Evolutionary conservation across 2,113 vertebrate genomes (phyloP).

Genomic region (Amblyornis subalaris): DNA sequence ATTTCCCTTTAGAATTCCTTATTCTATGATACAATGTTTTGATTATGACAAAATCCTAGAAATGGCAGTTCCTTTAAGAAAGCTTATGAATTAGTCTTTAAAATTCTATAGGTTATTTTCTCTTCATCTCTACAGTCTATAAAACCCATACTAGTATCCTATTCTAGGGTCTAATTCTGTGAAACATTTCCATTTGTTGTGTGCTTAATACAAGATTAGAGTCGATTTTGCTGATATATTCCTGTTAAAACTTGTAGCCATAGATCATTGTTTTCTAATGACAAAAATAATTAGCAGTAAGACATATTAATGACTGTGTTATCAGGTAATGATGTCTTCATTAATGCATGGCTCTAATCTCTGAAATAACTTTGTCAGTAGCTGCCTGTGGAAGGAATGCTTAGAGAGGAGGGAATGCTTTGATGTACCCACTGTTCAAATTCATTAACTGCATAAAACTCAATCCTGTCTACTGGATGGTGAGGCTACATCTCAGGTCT

Average conservation of each 20-base stretch:
- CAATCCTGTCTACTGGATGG: not conserved
- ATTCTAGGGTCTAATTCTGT: not conserved
- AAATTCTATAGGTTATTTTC: not conserved
- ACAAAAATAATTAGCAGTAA: slow-evolving; percentile 45
- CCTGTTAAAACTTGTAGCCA: not conserved
- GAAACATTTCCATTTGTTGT: not conserved
- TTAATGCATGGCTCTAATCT: slow-evolving; percentile 22
- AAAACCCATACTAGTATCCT: not conserved
- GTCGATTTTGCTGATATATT: not conserved
- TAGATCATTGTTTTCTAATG: slow-evolving; percentile 38
- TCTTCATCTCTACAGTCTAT: not conserved
- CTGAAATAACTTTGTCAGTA: slow-evolving; percentile 25
- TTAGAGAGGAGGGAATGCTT: not conserved
- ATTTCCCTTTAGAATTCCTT: not conserved
- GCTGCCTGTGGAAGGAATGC: not conserved
- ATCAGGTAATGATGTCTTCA: slow-evolving; percentile 42
- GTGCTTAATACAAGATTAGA: not conserved
- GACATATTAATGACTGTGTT: slow-evolving; percentile 26
- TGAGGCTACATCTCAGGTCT: not conserved
- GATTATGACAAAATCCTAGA: not conserved
- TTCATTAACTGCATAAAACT: slow-evolving; percentile 14
- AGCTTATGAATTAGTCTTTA: not conserved
- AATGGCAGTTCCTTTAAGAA: not conserved
- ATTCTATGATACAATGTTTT: not conserved
- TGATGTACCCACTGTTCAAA: slow-evolving; percentile 4